A percentile compares a stretch with the other conserved stretches of the same genome.
phyloP scores from a whole-genome alignment of 2,888 invertebrate species.

The Cremastinae sp. region DNA sequence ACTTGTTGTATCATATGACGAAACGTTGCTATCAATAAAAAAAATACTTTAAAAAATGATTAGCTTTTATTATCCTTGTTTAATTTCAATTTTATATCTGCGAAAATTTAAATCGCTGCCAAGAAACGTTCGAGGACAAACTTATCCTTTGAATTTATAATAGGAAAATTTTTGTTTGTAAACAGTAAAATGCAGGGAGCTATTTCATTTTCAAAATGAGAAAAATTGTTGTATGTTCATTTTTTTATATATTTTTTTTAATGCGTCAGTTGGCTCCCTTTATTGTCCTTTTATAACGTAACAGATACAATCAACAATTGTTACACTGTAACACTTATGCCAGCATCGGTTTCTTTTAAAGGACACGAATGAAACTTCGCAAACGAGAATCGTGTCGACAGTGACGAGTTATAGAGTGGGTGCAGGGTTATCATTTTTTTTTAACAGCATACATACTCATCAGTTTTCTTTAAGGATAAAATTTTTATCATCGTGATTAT shows the following conservation, averaged over 20 bases:
- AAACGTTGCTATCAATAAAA: slow-evolving; percentile 33
- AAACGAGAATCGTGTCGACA: slow-evolving; percentile 61
- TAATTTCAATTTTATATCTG: too few species aligned
- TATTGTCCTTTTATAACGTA: slow-evolving; percentile 73
- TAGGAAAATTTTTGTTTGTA: too few species aligned
- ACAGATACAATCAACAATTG: slow-evolving; percentile 72
- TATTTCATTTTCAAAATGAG: too few species aligned
- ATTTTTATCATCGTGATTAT: too few species aligned
- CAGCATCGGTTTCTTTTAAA: slow-evolving; percentile 64
- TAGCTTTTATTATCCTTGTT: too few species aligned
- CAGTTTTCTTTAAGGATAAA: slow-evolving; percentile 25
- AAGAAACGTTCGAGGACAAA: too few species aligned
- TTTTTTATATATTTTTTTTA: too few species aligned
- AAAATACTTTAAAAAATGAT: neutral
- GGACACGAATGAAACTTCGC: slow-evolving; percentile 61
- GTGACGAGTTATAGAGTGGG: slow-evolving; percentile 41
- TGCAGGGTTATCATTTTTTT: slow-evolving; percentile 37
- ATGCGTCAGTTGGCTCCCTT: slow-evolving; percentile 78
- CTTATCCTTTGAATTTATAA: too few species aligned
- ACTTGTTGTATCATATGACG: slow-evolving; percentile 40
- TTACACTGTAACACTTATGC: slow-evolving; percentile 65
- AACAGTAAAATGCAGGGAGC: too few species aligned
- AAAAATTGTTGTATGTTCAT: too few species aligned
- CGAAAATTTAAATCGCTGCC: too few species aligned
- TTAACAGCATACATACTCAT: slow-evolving; percentile 8